These are phyloP conservation scores for Enhydra lutris DNA, from an alignment of 2,113 vertebrate genomes.

Conservation along the genomic window DNA sequence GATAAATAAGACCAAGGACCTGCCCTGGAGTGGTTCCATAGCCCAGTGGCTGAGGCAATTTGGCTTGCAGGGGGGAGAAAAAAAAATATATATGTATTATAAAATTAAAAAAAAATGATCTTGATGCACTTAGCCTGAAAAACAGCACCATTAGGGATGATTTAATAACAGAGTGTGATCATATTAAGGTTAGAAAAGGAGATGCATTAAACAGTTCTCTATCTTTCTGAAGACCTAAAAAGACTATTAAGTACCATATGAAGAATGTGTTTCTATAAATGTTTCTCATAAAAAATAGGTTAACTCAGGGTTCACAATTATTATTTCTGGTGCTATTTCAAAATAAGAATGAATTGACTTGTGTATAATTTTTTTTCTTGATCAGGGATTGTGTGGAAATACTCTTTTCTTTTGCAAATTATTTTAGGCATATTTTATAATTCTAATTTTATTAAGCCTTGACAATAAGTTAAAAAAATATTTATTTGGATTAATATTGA, in stretches of 20 bases:
- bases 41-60: neutral
- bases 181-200: slow-evolving; percentile 36
- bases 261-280: slow-evolving; percentile 58
- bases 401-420: neutral
- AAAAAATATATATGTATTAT: neutral
- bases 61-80: neutral
- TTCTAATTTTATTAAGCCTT: slow-evolving; percentile 38
- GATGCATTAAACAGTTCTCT: slow-evolving; percentile 26
- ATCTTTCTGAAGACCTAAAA: neutral
- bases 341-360: slow-evolving; percentile 6
- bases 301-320: neutral
- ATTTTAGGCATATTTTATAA: neutral
- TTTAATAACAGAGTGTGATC: slow-evolving; percentile 54
- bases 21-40: neutral
- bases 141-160: slow-evolving; percentile 52
- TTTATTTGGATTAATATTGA: slow-evolving; percentile 19
- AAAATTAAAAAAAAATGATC: neutral
- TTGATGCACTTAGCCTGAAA: slow-evolving; percentile 47
- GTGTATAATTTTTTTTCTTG: neutral
- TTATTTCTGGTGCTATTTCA: slow-evolving; percentile 35
- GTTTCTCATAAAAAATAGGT: slow-evolving; percentile 40
- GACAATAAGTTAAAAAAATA: neutral
- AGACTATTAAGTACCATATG: slow-evolving; percentile 9
- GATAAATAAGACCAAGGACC: neutral
- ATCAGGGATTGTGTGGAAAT: neutral